These are phyloP conservation scores for Andrena fulva DNA, from an alignment of 2,888 invertebrate genomes.

Conservation along the genomic window DNA sequence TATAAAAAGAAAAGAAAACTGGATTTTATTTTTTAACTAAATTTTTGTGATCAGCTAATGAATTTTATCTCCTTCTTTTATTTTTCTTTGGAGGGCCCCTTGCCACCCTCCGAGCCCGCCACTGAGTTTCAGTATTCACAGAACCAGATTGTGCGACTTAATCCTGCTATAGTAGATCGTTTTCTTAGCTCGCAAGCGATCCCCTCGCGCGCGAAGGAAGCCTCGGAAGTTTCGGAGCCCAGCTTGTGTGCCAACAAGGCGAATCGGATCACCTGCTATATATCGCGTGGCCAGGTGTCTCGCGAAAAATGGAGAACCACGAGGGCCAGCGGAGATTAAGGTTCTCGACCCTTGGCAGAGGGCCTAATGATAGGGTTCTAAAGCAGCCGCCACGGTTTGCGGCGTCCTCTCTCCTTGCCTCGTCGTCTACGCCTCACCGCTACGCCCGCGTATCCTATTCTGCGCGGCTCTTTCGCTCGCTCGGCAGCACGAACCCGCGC, in stretches of 20 bases:
- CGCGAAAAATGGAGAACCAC: conserved; percentile 68
- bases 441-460: background rate
- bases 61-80: no score
- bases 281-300: conserved; percentile 72
- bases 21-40: no score
- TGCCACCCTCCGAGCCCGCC: no score
- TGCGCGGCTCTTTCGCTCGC: conserved; percentile 1
- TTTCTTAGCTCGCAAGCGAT: background rate
- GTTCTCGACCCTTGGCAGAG: conserved; percentile 48
- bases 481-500: background rate
- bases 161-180: background rate
- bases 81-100: no score
- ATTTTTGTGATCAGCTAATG: no score
- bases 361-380: conserved; percentile 67
- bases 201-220: conserved; percentile 12
- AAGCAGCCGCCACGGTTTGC: conserved; percentile 30
- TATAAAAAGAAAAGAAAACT: no score
- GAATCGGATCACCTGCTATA: conserved; percentile 74
- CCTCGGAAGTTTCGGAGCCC: conserved; percentile 13
- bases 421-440: background rate
- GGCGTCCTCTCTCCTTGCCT: conserved; percentile 5
- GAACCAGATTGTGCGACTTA: background rate
- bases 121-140: no score
- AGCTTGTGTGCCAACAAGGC: conserved; percentile 40
- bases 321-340: conserved; percentile 60